Conservation (phyloP, 2,888 invertebrate species). For the Zonitis immaculata region DNA sequence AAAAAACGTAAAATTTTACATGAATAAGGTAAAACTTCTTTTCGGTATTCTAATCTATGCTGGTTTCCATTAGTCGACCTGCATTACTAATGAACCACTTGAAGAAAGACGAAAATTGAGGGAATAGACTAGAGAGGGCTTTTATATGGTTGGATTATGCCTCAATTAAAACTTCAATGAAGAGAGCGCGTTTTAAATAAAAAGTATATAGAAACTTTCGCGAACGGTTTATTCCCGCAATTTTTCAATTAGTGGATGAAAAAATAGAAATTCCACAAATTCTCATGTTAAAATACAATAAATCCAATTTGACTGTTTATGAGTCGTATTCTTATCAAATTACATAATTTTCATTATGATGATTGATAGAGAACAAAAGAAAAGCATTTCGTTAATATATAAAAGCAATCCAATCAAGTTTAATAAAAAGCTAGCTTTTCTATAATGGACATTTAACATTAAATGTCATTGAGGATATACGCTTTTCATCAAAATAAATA, state of each 20-base stretch:
- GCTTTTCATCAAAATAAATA: too few relatives aligned
- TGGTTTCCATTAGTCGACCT: constrained; percentile 34
- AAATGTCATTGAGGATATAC: neutral
- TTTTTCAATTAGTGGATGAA: constrained; percentile 1
- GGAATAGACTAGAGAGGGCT: constrained; percentile 29
- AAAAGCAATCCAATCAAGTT: neutral
- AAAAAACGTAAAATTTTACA: neutral
- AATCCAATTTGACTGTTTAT: too few relatives aligned
- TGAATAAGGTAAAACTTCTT: constrained; percentile 12
- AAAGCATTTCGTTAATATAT: neutral
- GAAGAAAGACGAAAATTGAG: constrained; percentile 28
- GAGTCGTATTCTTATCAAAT: too few relatives aligned
- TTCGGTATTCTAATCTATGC: constrained; percentile 21
- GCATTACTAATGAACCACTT: constrained; percentile 39
- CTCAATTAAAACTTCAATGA: constrained; percentile 32
- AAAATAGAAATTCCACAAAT: too few relatives aligned
- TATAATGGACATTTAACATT: neutral
- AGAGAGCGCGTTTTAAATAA: constrained; percentile 16
- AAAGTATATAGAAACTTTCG: too few relatives aligned
- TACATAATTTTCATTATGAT: neutral
- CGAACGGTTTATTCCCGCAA: neutral
- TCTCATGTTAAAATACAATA: too few relatives aligned
- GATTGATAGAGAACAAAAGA: neutral
- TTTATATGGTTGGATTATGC: constrained; percentile 32
- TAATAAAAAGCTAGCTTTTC: neutral